A percentile compares a stretch with the other conserved stretches of the same genome.
These are phyloP conservation scores for Danio albolineatus DNA, from an alignment of 2,797 vertebrate species.

Conservation along the genomic window DNA sequence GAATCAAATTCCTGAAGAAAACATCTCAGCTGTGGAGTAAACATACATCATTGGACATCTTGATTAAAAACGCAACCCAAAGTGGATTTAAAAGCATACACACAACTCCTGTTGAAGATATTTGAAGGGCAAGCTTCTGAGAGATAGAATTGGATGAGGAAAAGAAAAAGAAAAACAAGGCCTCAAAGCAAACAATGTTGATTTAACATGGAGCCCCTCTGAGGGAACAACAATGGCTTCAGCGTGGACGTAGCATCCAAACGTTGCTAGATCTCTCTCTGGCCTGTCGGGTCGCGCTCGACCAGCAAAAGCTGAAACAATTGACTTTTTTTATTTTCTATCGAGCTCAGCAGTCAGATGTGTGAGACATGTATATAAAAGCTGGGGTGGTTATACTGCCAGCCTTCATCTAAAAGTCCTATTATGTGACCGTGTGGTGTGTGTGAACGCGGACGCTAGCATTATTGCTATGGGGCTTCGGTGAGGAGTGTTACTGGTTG, in stretches of 20 bases:
- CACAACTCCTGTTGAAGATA: not conserved
- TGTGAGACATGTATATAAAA: constrained; percentile 53
- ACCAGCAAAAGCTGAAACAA: constrained; percentile 75
- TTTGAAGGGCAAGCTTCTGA: constrained; percentile 35
- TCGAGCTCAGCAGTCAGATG: constrained; percentile 70
- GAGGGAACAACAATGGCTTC: constrained; percentile 73
- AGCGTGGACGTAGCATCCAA: constrained; percentile 66
- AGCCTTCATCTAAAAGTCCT: constrained; percentile 13
- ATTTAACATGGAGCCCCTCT: constrained; percentile 67
- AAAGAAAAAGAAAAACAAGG: constrained; percentile 33
- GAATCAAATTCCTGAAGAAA: not conserved
- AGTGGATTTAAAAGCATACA: not conserved
- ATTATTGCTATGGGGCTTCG: constrained; percentile 57
- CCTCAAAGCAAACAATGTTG: constrained; percentile 69
- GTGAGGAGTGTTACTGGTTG: constrained; percentile 63
- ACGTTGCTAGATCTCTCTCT: constrained; percentile 80
- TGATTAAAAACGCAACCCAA: not conserved
- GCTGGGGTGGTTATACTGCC: constrained; percentile 20
- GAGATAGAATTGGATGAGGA: constrained; percentile 7
- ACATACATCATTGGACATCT: not conserved
- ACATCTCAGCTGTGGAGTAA: not conserved
- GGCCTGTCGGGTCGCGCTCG: constrained; percentile 66
- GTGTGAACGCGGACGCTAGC: constrained; percentile 53
- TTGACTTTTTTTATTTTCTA: constrained; percentile 67
- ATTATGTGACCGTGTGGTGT: constrained; percentile 28